phyloP scores from a whole-genome alignment of 2,113 vertebrate genomes.

The Myanophis thanlyinensis region DNA sequence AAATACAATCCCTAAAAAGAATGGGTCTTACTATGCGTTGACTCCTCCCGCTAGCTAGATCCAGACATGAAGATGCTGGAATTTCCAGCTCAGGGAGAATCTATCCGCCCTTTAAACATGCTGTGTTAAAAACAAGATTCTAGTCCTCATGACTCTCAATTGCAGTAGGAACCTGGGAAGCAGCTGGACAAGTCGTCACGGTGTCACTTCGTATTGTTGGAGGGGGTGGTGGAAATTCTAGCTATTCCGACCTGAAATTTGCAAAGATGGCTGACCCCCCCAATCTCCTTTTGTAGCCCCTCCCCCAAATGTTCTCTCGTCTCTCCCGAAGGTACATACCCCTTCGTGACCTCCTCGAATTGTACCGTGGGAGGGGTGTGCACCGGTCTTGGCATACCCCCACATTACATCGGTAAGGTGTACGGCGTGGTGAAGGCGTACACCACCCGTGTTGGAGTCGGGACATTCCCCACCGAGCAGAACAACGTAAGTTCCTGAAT shows the following conservation, averaged over 20 bases:
- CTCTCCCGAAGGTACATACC: constrained; percentile 72
- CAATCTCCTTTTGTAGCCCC: not conserved
- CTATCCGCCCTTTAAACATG: no score
- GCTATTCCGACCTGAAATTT: not conserved
- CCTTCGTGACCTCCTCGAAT: constrained; percentile 77
- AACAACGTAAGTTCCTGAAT: constrained; percentile 68
- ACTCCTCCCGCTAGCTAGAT: not conserved
- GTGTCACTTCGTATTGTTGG: not conserved
- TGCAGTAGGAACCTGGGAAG: not conserved
- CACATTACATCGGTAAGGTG: constrained; percentile 70
- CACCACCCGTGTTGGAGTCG: constrained; percentile 78
- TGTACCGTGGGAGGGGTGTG: constrained; percentile 77
- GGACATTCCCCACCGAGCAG: constrained; percentile 81
- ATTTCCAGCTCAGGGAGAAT: not conserved
- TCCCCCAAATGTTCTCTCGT: rapidly evolving
- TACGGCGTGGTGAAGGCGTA: constrained; percentile 82
- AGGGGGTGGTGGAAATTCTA: no score
- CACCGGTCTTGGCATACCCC: constrained; percentile 78
- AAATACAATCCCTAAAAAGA: not conserved
- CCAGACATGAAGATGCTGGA: not conserved
- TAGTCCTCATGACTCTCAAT: not conserved
- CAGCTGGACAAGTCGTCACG: not conserved
- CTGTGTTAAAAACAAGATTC: not conserved
- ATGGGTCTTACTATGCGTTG: no score
- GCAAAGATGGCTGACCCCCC: not conserved